A percentile compares a stretch with the other conserved stretches of the same genome.
These are phyloP conservation scores for Pimpla rufipes DNA, from an alignment of 2,888 invertebrate genomes.

Conservation along the genomic window DNA sequence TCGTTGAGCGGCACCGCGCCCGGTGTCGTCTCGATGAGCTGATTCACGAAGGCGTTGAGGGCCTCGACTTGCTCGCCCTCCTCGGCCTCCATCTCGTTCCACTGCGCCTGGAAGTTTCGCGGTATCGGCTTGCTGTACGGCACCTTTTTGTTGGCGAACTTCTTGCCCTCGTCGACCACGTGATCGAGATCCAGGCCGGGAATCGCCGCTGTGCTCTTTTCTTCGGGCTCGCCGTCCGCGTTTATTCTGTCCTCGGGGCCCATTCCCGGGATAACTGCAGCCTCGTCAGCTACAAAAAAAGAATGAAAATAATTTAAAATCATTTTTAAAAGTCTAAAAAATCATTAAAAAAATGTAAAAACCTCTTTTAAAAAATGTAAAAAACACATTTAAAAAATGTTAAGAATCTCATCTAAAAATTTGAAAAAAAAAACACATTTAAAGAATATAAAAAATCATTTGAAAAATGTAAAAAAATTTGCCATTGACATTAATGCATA, in stretches of 20 bases:
- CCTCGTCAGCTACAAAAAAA: slow-evolving; percentile 88
- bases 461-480: slow-evolving; percentile 29
- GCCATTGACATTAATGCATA: background rate
- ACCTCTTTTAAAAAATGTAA: slow-evolving; percentile 45
- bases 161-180: slow-evolving; percentile 90
- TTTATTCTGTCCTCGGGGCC: slow-evolving; percentile 98
- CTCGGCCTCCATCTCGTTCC: slow-evolving; percentile 92
- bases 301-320: slow-evolving; percentile 14
- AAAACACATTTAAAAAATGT: slow-evolving; percentile 39
- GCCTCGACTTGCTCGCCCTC: slow-evolving; percentile 85
- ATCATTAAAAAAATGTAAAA: slow-evolving; percentile 15
- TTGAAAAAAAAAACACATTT: slow-evolving; percentile 34
- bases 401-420: too few relatives aligned
- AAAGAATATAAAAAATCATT: slow-evolving; percentile 49
- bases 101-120: slow-evolving; percentile 98
- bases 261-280: slow-evolving; percentile 97
- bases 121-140: slow-evolving; percentile 99
- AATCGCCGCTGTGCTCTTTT: slow-evolving; percentile 85
- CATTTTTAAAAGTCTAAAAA: too few relatives aligned
- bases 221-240: slow-evolving; percentile 84
- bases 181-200: slow-evolving; percentile 95
- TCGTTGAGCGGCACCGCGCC: slow-evolving; percentile 92
- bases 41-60: slow-evolving; percentile 89
- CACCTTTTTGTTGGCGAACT: slow-evolving; percentile 90
- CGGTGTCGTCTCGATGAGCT: slow-evolving; percentile 92